These are phyloP conservation scores for Lamellibrachia luymesi DNA, from an alignment of 1,140 invertebrate genomes.

Conservation along the genomic window DNA sequence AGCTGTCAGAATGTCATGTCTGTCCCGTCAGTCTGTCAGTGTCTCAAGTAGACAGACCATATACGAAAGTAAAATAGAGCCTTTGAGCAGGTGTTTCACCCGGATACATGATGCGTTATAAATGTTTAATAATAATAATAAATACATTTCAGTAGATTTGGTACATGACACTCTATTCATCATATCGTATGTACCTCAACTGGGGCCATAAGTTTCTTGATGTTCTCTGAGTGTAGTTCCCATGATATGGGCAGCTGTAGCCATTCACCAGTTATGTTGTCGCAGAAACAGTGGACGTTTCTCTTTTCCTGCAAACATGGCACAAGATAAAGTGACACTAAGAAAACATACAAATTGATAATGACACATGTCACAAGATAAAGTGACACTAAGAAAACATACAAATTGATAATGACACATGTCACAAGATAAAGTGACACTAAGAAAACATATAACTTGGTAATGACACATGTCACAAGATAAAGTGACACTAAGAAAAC, in stretches of 20 bases:
- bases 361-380: not conserved
- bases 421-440: not conserved
- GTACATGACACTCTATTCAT: not conserved
- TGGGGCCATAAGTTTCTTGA: slow-evolving; percentile 47
- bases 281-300: slow-evolving; percentile 53
- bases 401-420: not conserved
- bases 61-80: not conserved
- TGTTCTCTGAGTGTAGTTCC: slow-evolving; percentile 49
- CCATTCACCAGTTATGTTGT: slow-evolving; percentile 46
- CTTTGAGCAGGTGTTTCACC: not conserved
- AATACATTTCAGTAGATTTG: not conserved
- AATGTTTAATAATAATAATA: too few species aligned
- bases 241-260: slow-evolving; percentile 50
- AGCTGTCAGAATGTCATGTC: slow-evolving; percentile 50
- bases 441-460: not conserved
- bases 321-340: not conserved
- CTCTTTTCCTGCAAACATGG: slow-evolving; percentile 40
- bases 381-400: not conserved
- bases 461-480: not conserved
- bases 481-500: not conserved
- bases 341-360: not conserved
- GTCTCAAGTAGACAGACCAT: not conserved
- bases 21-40: slow-evolving; percentile 42
- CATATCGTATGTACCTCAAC: slow-evolving; percentile 38
- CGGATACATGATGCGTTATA: not conserved